Conservation (phyloP, 2,888 invertebrate genomes). For the Plusia festucae region DNA sequence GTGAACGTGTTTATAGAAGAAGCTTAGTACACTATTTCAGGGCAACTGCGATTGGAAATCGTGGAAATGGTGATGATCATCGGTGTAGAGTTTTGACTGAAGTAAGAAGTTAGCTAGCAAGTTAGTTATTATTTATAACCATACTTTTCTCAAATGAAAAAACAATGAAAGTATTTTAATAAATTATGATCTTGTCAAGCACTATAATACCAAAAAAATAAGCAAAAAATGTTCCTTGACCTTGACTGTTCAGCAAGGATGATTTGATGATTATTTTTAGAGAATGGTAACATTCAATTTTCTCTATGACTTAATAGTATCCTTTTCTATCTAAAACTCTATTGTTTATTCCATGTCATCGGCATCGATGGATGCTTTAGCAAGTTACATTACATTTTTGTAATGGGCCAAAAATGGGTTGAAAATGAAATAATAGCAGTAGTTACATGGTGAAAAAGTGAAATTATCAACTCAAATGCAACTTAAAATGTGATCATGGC, state of each 20-base stretch:
- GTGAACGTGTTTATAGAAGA: no score
- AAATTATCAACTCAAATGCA: conserved; percentile 65
- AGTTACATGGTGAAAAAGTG: conserved; percentile 74
- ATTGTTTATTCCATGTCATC: conserved; percentile 86
- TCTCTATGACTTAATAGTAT: conserved; percentile 41
- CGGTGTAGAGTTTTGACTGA: no score
- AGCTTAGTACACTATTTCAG: no score
- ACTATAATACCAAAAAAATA: no score
- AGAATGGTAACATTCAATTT: neutral
- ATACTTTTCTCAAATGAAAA: no score
- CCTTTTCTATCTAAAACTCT: conserved; percentile 47
- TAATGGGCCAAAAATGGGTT: conserved; percentile 85
- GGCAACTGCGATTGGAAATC: no score
- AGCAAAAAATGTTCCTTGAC: neutral
- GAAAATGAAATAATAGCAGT: conserved; percentile 76
- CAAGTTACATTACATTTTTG: conserved; percentile 80
- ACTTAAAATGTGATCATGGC: conserved; percentile 87
- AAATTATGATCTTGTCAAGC: no score
- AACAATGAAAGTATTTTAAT: no score
- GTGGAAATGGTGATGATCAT: no score
- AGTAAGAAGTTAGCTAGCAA: no score
- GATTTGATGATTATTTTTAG: neutral
- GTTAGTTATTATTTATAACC: no score
- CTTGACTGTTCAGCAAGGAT: neutral
- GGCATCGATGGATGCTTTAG: conserved; percentile 86